These are phyloP conservation scores for Tuta absoluta DNA, from an alignment of 2,888 invertebrate species.

Conservation along the genomic window DNA sequence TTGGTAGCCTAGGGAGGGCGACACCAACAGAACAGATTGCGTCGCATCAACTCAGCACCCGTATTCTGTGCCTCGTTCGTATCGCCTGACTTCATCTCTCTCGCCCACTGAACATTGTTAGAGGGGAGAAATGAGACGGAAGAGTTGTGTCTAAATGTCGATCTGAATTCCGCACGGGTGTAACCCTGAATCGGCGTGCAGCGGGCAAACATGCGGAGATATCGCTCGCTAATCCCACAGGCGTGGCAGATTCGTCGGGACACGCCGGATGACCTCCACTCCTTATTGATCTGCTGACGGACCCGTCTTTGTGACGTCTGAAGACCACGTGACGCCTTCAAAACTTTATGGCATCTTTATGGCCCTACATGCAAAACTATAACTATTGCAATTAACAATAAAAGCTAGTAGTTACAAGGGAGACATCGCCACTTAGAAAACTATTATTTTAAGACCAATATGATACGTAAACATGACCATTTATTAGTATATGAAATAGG, in stretches of 20 bases:
- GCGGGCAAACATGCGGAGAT: conserved; percentile 23
- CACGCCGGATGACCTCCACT: conserved; percentile 70
- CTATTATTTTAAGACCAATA: not conserved
- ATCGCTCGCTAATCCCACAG: conserved; percentile 45
- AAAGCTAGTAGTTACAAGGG: not conserved
- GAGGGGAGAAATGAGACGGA: conserved; percentile 10
- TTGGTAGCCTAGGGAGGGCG: conserved; percentile 7
- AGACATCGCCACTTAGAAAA: not conserved
- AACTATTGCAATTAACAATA: not conserved
- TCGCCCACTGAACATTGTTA: not conserved
- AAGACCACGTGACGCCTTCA: conserved; percentile 49
- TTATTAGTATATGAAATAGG: not conserved
- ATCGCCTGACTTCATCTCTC: not conserved
- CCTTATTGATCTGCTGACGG: conserved; percentile 74
- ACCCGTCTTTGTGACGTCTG: conserved; percentile 58
- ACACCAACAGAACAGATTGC: conserved; percentile 28
- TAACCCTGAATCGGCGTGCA: conserved; percentile 17
- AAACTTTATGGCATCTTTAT: conserved; percentile 4
- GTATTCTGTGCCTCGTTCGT: conserved; percentile 2
- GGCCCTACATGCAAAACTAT: not conserved
- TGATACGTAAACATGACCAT: not conserved
- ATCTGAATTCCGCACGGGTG: not conserved
- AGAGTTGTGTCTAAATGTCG: conserved; percentile 2
- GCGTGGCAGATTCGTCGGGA: conserved; percentile 54
- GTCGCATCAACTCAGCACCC: conserved; percentile 23